Evolutionary conservation across 1,140 invertebrate genomes (phyloP).

Genomic region (Papilio aristodemus): DNA sequence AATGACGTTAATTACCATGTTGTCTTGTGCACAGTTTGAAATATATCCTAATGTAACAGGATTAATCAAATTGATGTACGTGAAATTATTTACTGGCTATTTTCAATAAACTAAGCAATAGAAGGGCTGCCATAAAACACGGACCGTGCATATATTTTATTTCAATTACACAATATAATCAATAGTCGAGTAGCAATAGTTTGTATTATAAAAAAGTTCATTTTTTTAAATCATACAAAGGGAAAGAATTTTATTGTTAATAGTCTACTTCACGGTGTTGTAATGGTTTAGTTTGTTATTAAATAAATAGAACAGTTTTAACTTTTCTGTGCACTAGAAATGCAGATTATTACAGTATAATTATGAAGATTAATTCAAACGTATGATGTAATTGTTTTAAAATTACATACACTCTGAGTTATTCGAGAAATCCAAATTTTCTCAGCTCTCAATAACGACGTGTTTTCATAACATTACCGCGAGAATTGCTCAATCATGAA

Average conservation of each 20-base stretch:
- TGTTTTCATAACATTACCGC: constrained; percentile 18
- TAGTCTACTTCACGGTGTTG: too few relatives aligned
- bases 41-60: not conserved
- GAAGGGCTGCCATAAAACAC: too few relatives aligned
- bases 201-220: too few relatives aligned
- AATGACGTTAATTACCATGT: not conserved
- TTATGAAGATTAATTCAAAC: not conserved
- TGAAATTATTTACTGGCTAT: not conserved
- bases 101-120: too few relatives aligned
- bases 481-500: constrained; percentile 18
- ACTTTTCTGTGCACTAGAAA: too few relatives aligned
- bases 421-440: constrained; percentile 15
- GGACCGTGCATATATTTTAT: too few relatives aligned
- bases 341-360: not conserved
- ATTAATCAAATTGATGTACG: not conserved
- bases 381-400: constrained; percentile 18
- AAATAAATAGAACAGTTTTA: too few relatives aligned
- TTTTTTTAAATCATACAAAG: too few relatives aligned
- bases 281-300: too few relatives aligned
- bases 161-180: too few relatives aligned
- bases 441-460: constrained; percentile 10
- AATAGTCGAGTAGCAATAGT: too few relatives aligned
- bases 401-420: not conserved
- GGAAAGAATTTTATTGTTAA: too few relatives aligned
- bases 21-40: not conserved